These are phyloP conservation scores for Rostratula benghalensis DNA, from an alignment of 2,113 vertebrate species.

Conservation along the genomic window DNA sequence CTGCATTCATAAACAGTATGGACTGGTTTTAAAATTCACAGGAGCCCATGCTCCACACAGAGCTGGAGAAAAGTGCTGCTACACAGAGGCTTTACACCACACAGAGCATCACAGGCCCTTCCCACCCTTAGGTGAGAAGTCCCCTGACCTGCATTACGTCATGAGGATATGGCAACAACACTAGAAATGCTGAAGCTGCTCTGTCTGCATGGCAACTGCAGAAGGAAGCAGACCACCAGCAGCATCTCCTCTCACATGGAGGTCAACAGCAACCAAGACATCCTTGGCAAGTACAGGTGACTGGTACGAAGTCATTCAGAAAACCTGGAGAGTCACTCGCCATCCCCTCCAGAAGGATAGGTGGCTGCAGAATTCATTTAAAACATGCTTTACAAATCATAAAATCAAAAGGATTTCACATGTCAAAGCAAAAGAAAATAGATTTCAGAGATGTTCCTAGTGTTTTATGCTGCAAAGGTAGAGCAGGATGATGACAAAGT, in stretches of 20 bases:
- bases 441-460: background rate
- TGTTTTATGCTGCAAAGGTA: background rate
- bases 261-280: background rate
- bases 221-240: background rate
- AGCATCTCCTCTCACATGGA: background rate
- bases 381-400: background rate
- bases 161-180: rapidly evolving
- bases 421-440: background rate
- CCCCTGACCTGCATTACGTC: background rate
- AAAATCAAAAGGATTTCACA: background rate
- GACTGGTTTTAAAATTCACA: background rate
- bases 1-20: background rate
- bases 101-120: background rate
- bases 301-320: background rate
- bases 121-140: background rate
- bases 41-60: background rate
- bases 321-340: background rate
- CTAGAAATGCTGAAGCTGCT: background rate
- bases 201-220: background rate
- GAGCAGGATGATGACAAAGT: background rate
- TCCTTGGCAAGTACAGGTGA: background rate
- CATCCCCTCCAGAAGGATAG: background rate
- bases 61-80: background rate
- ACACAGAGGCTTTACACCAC: background rate
- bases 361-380: background rate